Evolutionary conservation across 2,797 vertebrate genomes (phyloP), one percentile per base, ranked within the genome.

Genomic region (Rhynchotus rufescens): DNA sequence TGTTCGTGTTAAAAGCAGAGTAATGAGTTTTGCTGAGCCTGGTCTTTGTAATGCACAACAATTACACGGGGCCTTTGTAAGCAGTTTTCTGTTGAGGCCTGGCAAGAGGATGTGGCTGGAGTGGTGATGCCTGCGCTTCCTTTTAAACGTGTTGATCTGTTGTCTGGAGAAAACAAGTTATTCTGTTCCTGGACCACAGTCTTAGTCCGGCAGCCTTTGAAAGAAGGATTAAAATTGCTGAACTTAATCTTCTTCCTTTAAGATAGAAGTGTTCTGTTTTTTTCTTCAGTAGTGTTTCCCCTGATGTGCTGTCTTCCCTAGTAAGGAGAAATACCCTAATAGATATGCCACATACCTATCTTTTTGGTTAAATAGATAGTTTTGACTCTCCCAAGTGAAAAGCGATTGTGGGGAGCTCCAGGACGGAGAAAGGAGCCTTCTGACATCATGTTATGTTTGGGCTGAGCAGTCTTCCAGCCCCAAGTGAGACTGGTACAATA

Each of bases 61-160:
- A 65, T 76, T 89, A 65, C 64, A 40, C 0, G 2, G 84, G 75
- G 42, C 3, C 8, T 84, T 71, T 68, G 64, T 49, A 65, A 93
- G 57, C 68, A 51, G 32, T 89, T 93, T 96, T 94, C 67, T 94
- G 80, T 77, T 94, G 93, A 80, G 93, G 80, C 5, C 14, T 79
- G 52, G 36, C 45, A 84, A 86, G 86, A 93, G 94, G 90, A 94
- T 95, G 94, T 93, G 90, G 88, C 87, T 79, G 74, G 28, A 88
- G 54, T 38, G 86, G 64, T 72, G 86, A 49, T 92, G 88, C 51
- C n/a, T 90, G 65, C 1, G 5, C 85, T 94, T 93, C 84, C 71
- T 89, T 54, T 86, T 84, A 57, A 57, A 89, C 44, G 60, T 76
- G 60, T 83, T 93, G 79, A 25, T 88, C 7, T 66, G 25, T 75